Percentiles rank a stretch among this genome's conserved stretches.
Evolutionary conservation across 2,797 vertebrate species (phyloP).

Genomic region (Rhinichthys osculus): DNA sequence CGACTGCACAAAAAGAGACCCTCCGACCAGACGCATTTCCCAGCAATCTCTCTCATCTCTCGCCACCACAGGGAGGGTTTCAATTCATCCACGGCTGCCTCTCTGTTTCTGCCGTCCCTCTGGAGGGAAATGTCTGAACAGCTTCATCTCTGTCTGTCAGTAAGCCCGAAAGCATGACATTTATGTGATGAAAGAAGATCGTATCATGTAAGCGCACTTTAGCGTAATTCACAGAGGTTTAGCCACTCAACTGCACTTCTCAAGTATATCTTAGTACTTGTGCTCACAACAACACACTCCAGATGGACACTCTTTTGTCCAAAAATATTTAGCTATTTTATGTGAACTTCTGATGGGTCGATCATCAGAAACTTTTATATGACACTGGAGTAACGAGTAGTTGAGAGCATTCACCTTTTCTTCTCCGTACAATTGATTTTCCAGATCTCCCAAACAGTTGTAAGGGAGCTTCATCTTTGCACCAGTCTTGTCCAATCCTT

Average conservation of each 20-base stretch:
- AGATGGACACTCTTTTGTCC: background rate
- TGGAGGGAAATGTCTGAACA: constrained; percentile 24
- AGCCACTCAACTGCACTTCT: background rate
- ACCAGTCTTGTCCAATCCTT: no score
- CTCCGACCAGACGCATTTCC: constrained; percentile 20
- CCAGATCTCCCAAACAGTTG: no score
- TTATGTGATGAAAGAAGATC: constrained; percentile 46
- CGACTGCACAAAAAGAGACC: constrained; percentile 45
- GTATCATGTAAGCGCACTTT: constrained; percentile 29
- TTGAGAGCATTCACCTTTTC: no score
- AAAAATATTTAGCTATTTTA: background rate
- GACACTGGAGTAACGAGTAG: no score
- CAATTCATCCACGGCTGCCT: constrained; percentile 12
- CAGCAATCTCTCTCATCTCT: constrained; percentile 53
- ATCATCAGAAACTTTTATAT: background rate
- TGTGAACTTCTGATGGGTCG: background rate
- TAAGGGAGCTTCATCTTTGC: no score
- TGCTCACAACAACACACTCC: background rate
- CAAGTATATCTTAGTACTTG: background rate
- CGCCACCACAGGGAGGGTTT: constrained; percentile 24
- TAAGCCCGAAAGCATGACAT: constrained; percentile 40
- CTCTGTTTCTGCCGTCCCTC: constrained; percentile 12
- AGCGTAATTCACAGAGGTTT: constrained; percentile 9
- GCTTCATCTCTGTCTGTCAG: constrained; percentile 44
- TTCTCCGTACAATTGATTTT: no score